Percentiles rank a stretch among this genome's conserved stretches.
These are phyloP conservation scores for Chaetops frenatus DNA, from an alignment of 2,113 vertebrate species.

Conservation along the genomic window DNA sequence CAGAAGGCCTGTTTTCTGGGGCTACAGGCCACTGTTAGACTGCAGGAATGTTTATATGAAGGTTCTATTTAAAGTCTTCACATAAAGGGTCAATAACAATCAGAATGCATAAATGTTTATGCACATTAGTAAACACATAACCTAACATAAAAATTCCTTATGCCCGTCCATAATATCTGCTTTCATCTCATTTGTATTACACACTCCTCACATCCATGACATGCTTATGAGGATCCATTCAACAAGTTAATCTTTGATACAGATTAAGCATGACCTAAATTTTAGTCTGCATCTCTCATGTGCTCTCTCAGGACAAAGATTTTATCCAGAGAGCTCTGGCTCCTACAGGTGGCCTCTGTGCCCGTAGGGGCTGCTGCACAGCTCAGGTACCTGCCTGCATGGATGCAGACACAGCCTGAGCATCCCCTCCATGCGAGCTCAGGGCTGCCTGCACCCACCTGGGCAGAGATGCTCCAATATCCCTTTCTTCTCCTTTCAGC, in stretches of 20 bases:
- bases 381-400: accelerated
- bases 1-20: not conserved
- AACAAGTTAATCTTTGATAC: not conserved
- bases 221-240: not conserved
- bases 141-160: not conserved
- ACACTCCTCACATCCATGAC: not conserved
- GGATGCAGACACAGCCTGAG: not conserved
- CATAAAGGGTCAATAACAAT: not conserved
- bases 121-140: not conserved
- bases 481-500: not conserved
- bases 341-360: not conserved
- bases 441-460: not conserved
- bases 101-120: not conserved
- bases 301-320: not conserved
- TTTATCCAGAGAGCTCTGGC: not conserved
- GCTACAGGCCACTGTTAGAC: not conserved
- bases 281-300: not conserved
- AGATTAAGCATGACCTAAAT: not conserved
- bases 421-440: accelerated
- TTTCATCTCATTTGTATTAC: not conserved
- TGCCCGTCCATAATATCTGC: not conserved
- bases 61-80: not conserved
- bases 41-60: not conserved
- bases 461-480: not conserved
- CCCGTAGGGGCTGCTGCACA: not conserved